These are phyloP conservation scores for Rhinoraja longicauda DNA, from an alignment of 2,797 vertebrate genomes.

Conservation along the genomic window DNA sequence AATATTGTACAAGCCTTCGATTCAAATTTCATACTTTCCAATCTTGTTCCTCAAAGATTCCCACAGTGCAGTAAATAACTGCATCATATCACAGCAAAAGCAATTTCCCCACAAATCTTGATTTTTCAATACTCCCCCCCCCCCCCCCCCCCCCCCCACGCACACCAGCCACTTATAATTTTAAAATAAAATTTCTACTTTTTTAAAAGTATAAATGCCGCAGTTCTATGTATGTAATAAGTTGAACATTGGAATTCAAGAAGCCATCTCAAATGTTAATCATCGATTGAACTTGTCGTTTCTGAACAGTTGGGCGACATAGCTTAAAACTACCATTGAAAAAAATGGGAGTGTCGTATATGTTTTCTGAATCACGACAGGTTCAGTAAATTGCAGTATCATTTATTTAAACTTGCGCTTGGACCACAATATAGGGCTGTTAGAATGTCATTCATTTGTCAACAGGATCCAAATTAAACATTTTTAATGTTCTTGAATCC, in stretches of 20 bases:
- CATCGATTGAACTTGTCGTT: background rate
- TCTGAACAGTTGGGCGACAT: background rate
- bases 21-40: background rate
- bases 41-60: background rate
- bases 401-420: background rate
- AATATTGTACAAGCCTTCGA: background rate
- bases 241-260: background rate
- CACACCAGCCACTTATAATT: too few species aligned
- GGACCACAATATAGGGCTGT: background rate
- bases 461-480: background rate
- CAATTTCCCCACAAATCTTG: background rate
- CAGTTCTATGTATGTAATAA: background rate
- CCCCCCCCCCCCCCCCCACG: too few species aligned
- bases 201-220: background rate
- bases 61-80: background rate
- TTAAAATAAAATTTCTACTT: background rate
- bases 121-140: background rate
- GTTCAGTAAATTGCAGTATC: background rate
- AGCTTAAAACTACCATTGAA: background rate
- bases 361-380: background rate
- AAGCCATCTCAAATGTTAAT: background rate
- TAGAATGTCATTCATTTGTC: background rate
- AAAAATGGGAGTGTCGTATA: background rate
- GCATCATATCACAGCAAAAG: background rate
- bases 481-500: background rate